A percentile compares a stretch with the other conserved stretches of the same genome.
These are phyloP conservation scores for Frieseomelitta varia DNA, from an alignment of 1,140 invertebrate species.

Conservation along the genomic window DNA sequence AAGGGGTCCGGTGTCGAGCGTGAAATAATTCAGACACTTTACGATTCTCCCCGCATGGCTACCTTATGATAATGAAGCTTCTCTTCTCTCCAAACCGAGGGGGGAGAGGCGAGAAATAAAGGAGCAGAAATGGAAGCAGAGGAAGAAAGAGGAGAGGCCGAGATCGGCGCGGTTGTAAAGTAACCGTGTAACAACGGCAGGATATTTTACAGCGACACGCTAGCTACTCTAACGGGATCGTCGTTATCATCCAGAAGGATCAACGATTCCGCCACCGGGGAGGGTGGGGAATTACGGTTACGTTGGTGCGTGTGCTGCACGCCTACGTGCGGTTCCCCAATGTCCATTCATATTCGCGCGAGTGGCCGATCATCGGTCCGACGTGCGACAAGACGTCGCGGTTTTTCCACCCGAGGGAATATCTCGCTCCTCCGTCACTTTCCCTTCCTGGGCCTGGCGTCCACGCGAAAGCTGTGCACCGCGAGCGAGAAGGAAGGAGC, in stretches of 20 bases:
- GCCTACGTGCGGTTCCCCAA: conserved; percentile 27
- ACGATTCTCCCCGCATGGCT: conserved; percentile 4
- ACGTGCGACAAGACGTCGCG: conserved; percentile 54
- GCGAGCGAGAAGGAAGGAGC: too few relatives aligned
- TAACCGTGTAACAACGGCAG: conserved; percentile 13
- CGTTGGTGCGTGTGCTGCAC: conserved; percentile 16
- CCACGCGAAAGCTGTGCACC: conserved; percentile 54
- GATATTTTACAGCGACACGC: background rate
- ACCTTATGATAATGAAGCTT: conserved; percentile 28
- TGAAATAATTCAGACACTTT: conserved; percentile 38
- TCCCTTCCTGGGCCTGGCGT: conserved; percentile 62
- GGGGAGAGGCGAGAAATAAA: background rate
- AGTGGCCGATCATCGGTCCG: conserved; percentile 37
- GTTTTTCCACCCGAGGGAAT: conserved; percentile 18
- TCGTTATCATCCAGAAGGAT: conserved; percentile 27
- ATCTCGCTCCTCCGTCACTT: conserved; percentile 49
- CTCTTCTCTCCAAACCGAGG: too few relatives aligned
- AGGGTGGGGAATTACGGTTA: conserved; percentile 28
- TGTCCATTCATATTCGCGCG: conserved; percentile 16
- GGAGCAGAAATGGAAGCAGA: background rate
- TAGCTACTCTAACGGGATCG: conserved; percentile 20
- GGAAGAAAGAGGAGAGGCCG: background rate
- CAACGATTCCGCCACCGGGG: conserved; percentile 11
- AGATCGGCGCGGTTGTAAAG: conserved; percentile 22
- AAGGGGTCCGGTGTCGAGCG: background rate